Evolutionary conservation across 2,888 invertebrate species (phyloP), one percentile per base, ranked within the genome.

Genomic region (Pammene fasciana): DNA sequence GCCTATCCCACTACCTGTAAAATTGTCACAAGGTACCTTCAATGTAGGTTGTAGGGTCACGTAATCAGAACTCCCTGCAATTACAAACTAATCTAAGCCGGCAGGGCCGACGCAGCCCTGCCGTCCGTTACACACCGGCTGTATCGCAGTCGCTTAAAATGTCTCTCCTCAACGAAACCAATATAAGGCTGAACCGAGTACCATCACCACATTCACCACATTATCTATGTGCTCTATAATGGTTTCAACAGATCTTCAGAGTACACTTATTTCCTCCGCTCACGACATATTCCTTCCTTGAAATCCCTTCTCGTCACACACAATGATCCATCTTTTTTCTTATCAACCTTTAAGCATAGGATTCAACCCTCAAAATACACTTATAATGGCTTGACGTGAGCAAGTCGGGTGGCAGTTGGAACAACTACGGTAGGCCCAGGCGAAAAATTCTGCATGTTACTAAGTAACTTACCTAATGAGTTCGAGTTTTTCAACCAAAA

Each of bases 371-470:
- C 26, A 1, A 26, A 26, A 26, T 26, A 26, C 26, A 26, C 26
- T 26, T 26, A 26, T 26, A 26, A 26, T 26, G 26, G 26, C 26
- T 4, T 26, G 26, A 26, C 26, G 26, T 26, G 26, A 26, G 26
- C 26, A 34, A 8, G n/a, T 54, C 54, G 54, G 54, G 34, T 34
- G 34, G 34, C 34, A 26, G 8, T 54, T 13, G n/a, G 8, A 34
- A 54, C 54, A 34, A 7, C 34, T 0, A 36, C 34, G 26, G 50
- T 55, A 34, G 64, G 43, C 67, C 57, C 60, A 14, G 36, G 38
- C 62, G 50, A 50, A 62, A 81, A 86, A 87, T 88, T 89, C 89
- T 89, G 90, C 89, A 89, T 88, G 88, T 86, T 84, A 74, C 81
- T 80, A 76, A 79, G 76, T 78, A 78, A 80, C 78, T 78, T 74